These are phyloP conservation scores for Drosophila prosaltans DNA, from an alignment of 1,140 invertebrate species.

Conservation along the genomic window DNA sequence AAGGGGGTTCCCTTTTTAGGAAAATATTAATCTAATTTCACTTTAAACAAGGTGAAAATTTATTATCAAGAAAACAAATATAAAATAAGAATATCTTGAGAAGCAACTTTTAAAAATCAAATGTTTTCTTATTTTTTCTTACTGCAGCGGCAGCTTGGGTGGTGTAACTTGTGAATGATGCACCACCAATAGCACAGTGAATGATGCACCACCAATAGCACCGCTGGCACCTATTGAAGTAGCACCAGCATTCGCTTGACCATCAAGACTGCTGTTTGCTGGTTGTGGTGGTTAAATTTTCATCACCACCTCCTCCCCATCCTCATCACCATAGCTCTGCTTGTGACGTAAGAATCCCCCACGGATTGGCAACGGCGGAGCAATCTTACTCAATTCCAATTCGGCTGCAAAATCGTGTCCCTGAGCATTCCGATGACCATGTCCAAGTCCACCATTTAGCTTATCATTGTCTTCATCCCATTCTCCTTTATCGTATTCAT, in stretches of 20 bases:
- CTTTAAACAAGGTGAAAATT: too few species aligned
- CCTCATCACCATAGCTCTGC: slow-evolving; percentile 55
- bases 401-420: slow-evolving; percentile 62
- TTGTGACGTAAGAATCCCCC: slow-evolving; percentile 35
- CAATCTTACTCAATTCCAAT: slow-evolving; percentile 62
- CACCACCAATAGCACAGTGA: slow-evolving; percentile 14
- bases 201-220: slow-evolving; percentile 13
- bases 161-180: slow-evolving; percentile 25
- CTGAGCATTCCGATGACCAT: not conserved
- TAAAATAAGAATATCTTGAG: too few species aligned
- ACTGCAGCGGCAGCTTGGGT: slow-evolving; percentile 69
- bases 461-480: slow-evolving; percentile 74
- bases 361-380: slow-evolving; percentile 39
- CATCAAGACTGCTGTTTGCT: slow-evolving; percentile 72
- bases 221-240: slow-evolving; percentile 25
- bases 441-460: slow-evolving; percentile 37
- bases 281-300: slow-evolving; percentile 43
- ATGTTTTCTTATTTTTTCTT: too few species aligned
- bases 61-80: too few species aligned
- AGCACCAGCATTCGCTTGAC: slow-evolving; percentile 45
- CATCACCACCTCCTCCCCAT: slow-evolving; percentile 64
- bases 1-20: too few species aligned
- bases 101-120: too few species aligned
- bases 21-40: too few species aligned
- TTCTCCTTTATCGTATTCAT: slow-evolving; percentile 66